Percentiles rank a stretch among this genome's conserved stretches.
Conservation (phyloP, 1,140 invertebrate genomes). For the Ceratoteleas bidentatus region DNA sequence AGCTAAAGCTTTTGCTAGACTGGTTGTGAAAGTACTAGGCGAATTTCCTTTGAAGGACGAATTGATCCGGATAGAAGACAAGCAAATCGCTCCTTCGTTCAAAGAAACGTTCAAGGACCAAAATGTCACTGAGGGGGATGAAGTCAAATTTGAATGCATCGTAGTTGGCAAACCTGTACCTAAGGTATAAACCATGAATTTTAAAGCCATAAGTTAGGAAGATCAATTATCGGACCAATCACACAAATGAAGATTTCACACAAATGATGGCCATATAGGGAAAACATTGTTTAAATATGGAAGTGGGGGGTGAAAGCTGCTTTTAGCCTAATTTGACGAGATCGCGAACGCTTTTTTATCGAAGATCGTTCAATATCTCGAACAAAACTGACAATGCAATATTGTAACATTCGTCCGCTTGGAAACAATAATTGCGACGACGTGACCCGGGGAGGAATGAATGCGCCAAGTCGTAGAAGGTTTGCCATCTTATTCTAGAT, state of each 20-base stretch:
- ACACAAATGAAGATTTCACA: no score
- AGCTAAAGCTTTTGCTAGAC: conserved; percentile 89
- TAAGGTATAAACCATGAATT: conserved; percentile 82
- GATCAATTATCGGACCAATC: no score
- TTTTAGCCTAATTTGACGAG: no score
- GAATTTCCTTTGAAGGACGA: conserved; percentile 76
- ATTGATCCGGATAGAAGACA: conserved; percentile 82
- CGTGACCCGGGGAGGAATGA: conserved; percentile 28
- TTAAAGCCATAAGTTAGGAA: background rate
- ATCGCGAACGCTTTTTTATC: no score
- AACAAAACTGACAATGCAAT: no score
- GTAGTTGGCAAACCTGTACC: conserved; percentile 87
- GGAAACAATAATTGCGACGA: conserved; percentile 18
- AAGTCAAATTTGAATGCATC: conserved; percentile 87
- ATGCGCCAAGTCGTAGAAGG: conserved; percentile 60
- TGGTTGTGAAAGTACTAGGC: conserved; percentile 86
- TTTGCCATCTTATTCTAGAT: conserved; percentile 67
- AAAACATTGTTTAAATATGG: no score
- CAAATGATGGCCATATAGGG: no score
- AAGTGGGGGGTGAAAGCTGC: no score
- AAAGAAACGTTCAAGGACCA: conserved; percentile 85
- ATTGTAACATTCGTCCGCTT: conserved; percentile 5
- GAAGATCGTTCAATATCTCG: no score
- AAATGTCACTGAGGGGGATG: conserved; percentile 80
- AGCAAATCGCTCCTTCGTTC: conserved; percentile 84